A percentile compares a stretch with the other conserved stretches of the same genome.
phyloP scores from a whole-genome alignment of 2,797 vertebrate genomes.

The Sebastes umbrosus region DNA sequence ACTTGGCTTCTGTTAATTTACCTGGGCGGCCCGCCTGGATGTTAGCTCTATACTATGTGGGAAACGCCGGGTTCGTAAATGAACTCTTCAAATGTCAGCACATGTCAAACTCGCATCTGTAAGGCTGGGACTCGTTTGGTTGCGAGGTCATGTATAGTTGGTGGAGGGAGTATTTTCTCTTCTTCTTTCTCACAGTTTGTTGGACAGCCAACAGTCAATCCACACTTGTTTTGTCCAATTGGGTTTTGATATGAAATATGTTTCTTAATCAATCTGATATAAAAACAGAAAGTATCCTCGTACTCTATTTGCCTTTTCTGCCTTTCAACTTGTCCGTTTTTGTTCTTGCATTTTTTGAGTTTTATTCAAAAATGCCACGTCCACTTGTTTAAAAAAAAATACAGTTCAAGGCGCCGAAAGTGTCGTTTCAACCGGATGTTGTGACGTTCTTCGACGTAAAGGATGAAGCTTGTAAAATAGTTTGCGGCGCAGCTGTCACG shows the following conservation, averaged over 20 bases:
- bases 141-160: not conserved
- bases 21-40: conserved; percentile 38
- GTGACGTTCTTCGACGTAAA: too few species aligned
- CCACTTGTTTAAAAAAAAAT: too few species aligned
- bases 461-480: too few species aligned
- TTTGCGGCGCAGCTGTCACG: too few species aligned
- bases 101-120: not conserved
- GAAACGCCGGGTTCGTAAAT: conserved; percentile 24
- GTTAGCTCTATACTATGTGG: conserved; percentile 6
- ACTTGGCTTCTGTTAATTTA: conserved; percentile 35
- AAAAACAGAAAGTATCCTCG: not conserved
- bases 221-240: not conserved
- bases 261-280: not conserved
- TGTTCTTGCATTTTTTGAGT: not conserved
- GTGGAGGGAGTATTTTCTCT: not conserved
- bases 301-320: too few species aligned
- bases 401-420: too few species aligned
- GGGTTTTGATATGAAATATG: not conserved
- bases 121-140: not conserved
- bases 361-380: not conserved
- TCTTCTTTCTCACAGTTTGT: not conserved
- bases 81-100: conserved; percentile 35
- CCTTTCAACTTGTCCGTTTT: too few species aligned
- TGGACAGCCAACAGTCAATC: not conserved
- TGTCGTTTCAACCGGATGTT: too few species aligned